Evolutionary conservation across 2,113 vertebrate genomes (phyloP).

Genomic region (Passer montanus): DNA sequence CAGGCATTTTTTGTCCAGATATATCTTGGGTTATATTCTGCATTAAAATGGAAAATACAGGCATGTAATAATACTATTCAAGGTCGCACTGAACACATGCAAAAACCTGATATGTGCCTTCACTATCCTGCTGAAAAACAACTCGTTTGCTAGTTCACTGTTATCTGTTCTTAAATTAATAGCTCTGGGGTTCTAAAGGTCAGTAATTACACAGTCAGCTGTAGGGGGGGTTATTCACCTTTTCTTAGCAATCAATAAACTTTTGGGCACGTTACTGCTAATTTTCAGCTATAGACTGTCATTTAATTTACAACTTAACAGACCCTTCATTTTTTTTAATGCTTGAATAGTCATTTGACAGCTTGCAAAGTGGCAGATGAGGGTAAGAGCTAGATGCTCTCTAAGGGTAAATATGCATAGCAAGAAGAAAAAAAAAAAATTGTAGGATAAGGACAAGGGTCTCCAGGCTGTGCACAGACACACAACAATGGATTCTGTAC

Average conservation of each 20-base stretch:
- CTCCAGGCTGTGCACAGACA: not conserved
- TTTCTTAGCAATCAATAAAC: constrained; percentile 68
- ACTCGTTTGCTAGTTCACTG: constrained; percentile 16
- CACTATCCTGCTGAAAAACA: constrained; percentile 11
- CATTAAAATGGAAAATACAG: not conserved
- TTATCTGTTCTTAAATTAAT: constrained; percentile 59
- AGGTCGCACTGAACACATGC: not conserved
- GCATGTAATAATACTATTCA: not conserved
- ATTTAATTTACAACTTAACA: constrained; percentile 60
- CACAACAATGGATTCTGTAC: not conserved
- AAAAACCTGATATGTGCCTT: not conserved
- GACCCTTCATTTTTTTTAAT: constrained; percentile 53
- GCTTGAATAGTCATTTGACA: constrained; percentile 56
- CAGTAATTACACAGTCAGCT: constrained; percentile 59
- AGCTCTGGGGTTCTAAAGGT: constrained; percentile 50
- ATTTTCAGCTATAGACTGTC: constrained; percentile 59
- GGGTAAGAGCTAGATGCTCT: constrained; percentile 45
- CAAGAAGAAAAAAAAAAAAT: not conserved
- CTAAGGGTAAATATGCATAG: constrained; percentile 25
- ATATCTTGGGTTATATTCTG: not conserved
- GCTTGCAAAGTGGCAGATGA: constrained; percentile 31
- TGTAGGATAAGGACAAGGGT: not conserved
- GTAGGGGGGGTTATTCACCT: constrained; percentile 48
- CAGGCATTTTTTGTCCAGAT: not conserved
- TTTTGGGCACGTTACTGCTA: constrained; percentile 61